A percentile compares a stretch with the other conserved stretches of the same genome.
Evolutionary conservation across 2,113 vertebrate species (phyloP).

Genomic region (Cyphomyrus discorhynchus): DNA sequence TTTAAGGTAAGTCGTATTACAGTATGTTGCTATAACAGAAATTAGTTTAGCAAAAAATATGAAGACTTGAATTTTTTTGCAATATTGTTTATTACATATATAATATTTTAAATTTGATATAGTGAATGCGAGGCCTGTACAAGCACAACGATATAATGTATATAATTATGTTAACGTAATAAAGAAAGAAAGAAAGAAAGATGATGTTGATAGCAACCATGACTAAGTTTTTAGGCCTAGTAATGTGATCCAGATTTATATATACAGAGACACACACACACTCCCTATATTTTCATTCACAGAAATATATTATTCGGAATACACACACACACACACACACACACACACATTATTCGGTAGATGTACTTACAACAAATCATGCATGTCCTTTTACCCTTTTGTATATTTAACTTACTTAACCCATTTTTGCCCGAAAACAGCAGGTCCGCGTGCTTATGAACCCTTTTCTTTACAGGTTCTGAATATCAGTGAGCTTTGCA

Average conservation of each 20-base stretch:
- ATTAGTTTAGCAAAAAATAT: background rate
- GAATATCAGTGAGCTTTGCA: background rate
- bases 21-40: background rate
- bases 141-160: background rate
- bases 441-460: background rate
- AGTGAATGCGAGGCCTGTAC: background rate
- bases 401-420: constrained; percentile 49
- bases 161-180: background rate
- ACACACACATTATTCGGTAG: background rate
- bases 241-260: background rate
- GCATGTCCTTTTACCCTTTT: constrained; percentile 40
- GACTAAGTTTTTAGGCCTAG: background rate
- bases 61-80: background rate
- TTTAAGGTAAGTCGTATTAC: background rate
- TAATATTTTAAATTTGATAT: background rate
- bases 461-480: constrained; percentile 2
- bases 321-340: background rate
- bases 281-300: background rate
- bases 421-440: constrained; percentile 28
- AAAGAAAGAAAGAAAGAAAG: background rate
- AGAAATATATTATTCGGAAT: no score
- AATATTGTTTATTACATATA: background rate
- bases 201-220: background rate
- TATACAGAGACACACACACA: no score
- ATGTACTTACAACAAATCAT: background rate